These are phyloP conservation scores for Pheosia tremula DNA, from an alignment of 2,888 invertebrate genomes.

Conservation along the genomic window DNA sequence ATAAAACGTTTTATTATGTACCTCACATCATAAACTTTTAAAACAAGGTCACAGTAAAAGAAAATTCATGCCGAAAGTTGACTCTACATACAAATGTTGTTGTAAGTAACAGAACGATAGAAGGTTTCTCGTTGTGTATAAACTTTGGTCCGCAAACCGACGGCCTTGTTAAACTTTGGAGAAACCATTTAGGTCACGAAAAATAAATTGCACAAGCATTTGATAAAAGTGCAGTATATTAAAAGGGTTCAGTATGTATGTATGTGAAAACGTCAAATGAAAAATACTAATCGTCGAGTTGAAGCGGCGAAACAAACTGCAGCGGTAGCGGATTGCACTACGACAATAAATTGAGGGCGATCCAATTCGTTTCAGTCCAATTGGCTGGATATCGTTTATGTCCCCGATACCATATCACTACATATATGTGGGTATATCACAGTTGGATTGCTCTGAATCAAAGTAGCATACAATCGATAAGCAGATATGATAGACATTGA, in stretches of 20 bases:
- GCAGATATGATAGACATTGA: constrained; percentile 41
- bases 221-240: constrained; percentile 20
- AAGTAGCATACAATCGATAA: constrained; percentile 61
- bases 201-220: constrained; percentile 44
- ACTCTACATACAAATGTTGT: constrained; percentile 47
- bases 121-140: constrained; percentile 62
- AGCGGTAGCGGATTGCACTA: constrained; percentile 70
- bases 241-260: constrained; percentile 9
- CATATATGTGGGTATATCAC: constrained; percentile 52
- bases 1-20: constrained; percentile 63
- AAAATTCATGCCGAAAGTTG: constrained; percentile 63
- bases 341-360: constrained; percentile 78
- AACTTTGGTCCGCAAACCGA: constrained; percentile 57
- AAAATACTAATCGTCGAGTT: constrained; percentile 52
- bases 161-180: constrained; percentile 65
- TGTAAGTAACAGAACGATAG: constrained; percentile 52
- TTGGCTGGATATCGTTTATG: constrained; percentile 80
- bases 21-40: constrained; percentile 60
- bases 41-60: constrained; percentile 63
- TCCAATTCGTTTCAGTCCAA: constrained; percentile 83
- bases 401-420: constrained; percentile 68
- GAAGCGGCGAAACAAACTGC: constrained; percentile 72
- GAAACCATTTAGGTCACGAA: constrained; percentile 64
- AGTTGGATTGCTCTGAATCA: constrained; percentile 61
- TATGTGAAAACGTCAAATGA: constrained; percentile 39